A percentile compares a stretch with the other conserved stretches of the same genome.
phyloP scores from a whole-genome alignment of 2,888 invertebrate genomes.

The Penaeus monodon region DNA sequence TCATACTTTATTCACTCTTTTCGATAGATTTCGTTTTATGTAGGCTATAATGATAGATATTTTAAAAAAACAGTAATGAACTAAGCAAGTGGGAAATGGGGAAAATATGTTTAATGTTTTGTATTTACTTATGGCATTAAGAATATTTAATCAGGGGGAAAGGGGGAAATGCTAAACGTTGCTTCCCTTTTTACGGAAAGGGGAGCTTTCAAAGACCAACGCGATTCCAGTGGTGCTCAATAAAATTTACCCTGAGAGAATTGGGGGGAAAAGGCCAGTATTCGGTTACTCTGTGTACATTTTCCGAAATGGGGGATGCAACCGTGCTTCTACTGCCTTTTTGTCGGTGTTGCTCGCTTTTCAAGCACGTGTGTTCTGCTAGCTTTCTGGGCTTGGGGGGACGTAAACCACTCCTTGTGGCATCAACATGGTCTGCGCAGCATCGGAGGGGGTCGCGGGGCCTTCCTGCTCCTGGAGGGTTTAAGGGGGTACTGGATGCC shows the following conservation, averaged over 20 bases:
- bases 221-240: slow-evolving; percentile 68
- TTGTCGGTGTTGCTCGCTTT: slow-evolving; percentile 68
- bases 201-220: slow-evolving; percentile 56
- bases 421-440: slow-evolving; percentile 39
- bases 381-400: slow-evolving; percentile 69
- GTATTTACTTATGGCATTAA: no score
- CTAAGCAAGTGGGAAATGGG: no score
- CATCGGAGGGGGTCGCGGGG: slow-evolving; percentile 33
- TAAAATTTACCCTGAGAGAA: slow-evolving; percentile 70
- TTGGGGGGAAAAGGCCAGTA: slow-evolving; percentile 70
- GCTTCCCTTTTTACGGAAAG: neutral
- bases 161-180: no score
- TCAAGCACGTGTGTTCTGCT: slow-evolving; percentile 67
- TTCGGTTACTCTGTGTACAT: slow-evolving; percentile 70
- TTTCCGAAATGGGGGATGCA: slow-evolving; percentile 68
- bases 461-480: slow-evolving; percentile 36
- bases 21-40: no score
- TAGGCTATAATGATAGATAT: no score
- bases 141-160: no score
- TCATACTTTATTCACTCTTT: no score
- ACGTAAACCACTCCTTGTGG: slow-evolving; percentile 69
- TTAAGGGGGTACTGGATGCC: slow-evolving; percentile 67
- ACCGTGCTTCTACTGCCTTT: slow-evolving; percentile 67
- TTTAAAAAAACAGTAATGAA: no score
- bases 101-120: no score